phyloP scores from a whole-genome alignment of 2,797 vertebrate species.

The Clangula hyemalis region DNA sequence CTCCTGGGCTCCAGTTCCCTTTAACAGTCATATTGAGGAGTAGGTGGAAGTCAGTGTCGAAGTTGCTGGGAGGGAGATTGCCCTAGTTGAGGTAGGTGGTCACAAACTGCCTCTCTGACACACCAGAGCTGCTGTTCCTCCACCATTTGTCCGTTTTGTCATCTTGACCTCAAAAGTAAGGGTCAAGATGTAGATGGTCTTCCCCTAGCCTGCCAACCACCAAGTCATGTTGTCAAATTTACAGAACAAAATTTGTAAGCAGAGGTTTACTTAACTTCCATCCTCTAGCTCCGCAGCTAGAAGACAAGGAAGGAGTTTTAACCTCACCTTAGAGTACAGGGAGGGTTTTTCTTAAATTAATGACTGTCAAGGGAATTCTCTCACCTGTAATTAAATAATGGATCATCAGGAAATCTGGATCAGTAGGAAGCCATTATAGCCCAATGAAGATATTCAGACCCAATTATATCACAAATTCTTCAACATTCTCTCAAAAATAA shows the following conservation, averaged over 20 bases:
- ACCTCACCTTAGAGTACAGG: neutral
- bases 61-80: neutral
- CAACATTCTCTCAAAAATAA: neutral
- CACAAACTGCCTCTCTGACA: neutral
- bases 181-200: neutral
- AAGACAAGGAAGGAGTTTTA: neutral
- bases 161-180: neutral
- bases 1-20: neutral
- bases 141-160: neutral
- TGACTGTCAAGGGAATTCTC: neutral
- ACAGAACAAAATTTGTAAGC: neutral
- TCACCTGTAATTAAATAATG: neutral
- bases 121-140: neutral
- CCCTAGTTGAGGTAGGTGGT: neutral
- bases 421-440: neutral
- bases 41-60: rapidly evolving
- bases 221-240: neutral
- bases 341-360: neutral
- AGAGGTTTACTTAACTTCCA: neutral
- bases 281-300: neutral
- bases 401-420: neutral
- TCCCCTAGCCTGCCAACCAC: neutral
- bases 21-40: neutral
- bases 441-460: neutral
- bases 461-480: neutral